Conservation (phyloP, 2,113 vertebrate species). For the Microcebus tavaratra region DNA sequence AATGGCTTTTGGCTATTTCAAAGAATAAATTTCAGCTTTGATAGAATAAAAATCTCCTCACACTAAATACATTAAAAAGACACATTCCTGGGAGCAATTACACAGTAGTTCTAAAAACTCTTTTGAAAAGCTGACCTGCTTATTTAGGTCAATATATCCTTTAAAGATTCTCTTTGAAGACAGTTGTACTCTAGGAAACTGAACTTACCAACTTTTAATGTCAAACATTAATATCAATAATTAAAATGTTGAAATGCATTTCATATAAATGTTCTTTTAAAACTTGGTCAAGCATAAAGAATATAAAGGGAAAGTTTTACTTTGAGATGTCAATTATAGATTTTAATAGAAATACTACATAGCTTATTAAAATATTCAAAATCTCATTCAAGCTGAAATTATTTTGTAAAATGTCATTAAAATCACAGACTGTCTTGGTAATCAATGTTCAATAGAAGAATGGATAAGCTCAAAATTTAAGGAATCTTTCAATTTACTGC, state of each 20-base stretch:
- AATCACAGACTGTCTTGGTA: constrained; percentile 36
- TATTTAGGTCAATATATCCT: neutral
- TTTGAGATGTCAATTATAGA: constrained; percentile 77
- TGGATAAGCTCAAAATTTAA: constrained; percentile 29
- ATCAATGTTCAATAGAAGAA: constrained; percentile 59
- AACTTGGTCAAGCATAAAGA: constrained; percentile 38
- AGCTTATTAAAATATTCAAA: constrained; percentile 76
- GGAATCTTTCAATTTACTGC: constrained; percentile 45
- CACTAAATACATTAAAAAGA: neutral
- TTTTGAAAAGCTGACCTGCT: neutral
- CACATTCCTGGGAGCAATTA: neutral
- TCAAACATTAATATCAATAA: constrained; percentile 64
- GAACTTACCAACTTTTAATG: constrained; percentile 34
- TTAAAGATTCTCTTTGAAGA: neutral
- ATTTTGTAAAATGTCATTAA: constrained; percentile 64
- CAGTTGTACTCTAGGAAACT: neutral
- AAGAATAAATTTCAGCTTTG: neutral
- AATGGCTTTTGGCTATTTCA: neutral
- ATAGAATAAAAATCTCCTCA: neutral
- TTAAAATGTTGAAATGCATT: constrained; percentile 65
- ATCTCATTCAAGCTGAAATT: constrained; percentile 73
- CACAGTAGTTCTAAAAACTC: neutral
- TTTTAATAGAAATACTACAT: constrained; percentile 64
- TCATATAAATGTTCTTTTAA: constrained; percentile 28
- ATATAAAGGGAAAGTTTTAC: constrained; percentile 59